These are phyloP conservation scores for Pseudomugil tenellus DNA, from an alignment of 2,797 vertebrate species.

Conservation along the genomic window DNA sequence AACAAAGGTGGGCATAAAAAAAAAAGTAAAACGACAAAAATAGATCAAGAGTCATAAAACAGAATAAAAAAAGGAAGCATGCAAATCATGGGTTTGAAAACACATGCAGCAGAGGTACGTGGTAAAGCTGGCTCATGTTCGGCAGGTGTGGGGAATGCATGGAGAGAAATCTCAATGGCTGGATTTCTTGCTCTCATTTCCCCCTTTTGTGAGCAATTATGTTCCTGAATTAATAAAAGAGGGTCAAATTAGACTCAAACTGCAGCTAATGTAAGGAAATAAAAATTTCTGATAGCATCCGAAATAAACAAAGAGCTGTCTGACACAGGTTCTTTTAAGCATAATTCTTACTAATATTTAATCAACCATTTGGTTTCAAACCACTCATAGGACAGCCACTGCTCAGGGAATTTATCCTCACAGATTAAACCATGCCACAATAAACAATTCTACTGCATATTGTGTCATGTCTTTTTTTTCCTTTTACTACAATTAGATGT, in stretches of 20 bases:
- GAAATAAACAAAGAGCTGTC: conserved; percentile 88
- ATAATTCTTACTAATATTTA: conserved; percentile 38
- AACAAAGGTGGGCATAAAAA: conserved; percentile 93
- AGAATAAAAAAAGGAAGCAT: conserved; percentile 58
- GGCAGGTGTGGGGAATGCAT: conserved; percentile 45
- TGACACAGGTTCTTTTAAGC: conserved; percentile 89
- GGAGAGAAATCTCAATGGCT: conserved; percentile 27
- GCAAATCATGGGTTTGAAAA: conserved; percentile 61
- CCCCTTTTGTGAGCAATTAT: conserved; percentile 37
- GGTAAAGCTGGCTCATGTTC: conserved; percentile 86
- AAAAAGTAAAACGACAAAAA: conserved; percentile 84
- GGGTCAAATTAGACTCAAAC: conserved; percentile 28
- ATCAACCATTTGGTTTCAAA: conserved; percentile 57
- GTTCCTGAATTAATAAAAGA: conserved; percentile 35
- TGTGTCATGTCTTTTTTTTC: not conserved
- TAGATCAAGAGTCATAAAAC: conserved; percentile 83
- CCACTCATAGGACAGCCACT: conserved; percentile 55
- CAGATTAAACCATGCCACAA: conserved; percentile 3
- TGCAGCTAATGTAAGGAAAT: conserved; percentile 42
- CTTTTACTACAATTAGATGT: not conserved
- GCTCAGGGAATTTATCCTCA: conserved; percentile 21
- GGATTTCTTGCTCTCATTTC: conserved; percentile 50
- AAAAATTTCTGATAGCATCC: conserved; percentile 28
- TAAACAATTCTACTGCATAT: conserved; percentile 17
- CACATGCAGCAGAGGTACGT: conserved; percentile 98